These are phyloP conservation scores for Arenaria interpres DNA, from an alignment of 2,113 vertebrate genomes.

Conservation along the genomic window DNA sequence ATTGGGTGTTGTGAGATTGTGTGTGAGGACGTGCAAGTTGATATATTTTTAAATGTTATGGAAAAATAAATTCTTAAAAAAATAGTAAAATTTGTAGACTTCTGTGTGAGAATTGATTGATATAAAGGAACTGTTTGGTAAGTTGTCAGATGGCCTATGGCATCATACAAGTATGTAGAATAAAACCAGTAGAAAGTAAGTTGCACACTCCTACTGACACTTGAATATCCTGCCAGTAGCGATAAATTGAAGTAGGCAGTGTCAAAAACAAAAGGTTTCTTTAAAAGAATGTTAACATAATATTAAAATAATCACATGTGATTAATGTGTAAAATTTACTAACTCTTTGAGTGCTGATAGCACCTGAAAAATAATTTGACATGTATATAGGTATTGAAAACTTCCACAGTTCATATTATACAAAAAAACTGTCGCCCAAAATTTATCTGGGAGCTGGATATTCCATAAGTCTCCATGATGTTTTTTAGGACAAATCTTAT, in stretches of 20 bases:
- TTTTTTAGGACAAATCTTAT: background rate
- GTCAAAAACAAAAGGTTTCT: background rate
- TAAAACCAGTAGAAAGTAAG: background rate
- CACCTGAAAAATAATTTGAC: background rate
- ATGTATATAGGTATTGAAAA: background rate
- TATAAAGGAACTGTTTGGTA: background rate
- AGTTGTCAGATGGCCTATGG: background rate
- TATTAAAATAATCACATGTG: background rate
- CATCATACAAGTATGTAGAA: background rate
- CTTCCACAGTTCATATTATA: background rate
- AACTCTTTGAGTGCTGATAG: background rate
- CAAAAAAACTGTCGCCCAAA: background rate
- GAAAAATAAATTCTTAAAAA: background rate
- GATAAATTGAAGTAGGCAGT: background rate
- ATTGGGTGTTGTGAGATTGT: background rate
- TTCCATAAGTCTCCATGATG: background rate
- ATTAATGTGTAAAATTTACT: background rate
- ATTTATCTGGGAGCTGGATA: background rate
- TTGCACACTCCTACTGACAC: background rate
- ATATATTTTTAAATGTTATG: background rate
- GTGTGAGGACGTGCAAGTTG: background rate
- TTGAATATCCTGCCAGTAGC: background rate
- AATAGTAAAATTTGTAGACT: background rate
- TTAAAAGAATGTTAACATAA: background rate
- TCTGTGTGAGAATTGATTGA: background rate